Base-by-base conservation (phyloP, 1,140 invertebrate genomes). In the Reticulitermes speratus region DNA sequence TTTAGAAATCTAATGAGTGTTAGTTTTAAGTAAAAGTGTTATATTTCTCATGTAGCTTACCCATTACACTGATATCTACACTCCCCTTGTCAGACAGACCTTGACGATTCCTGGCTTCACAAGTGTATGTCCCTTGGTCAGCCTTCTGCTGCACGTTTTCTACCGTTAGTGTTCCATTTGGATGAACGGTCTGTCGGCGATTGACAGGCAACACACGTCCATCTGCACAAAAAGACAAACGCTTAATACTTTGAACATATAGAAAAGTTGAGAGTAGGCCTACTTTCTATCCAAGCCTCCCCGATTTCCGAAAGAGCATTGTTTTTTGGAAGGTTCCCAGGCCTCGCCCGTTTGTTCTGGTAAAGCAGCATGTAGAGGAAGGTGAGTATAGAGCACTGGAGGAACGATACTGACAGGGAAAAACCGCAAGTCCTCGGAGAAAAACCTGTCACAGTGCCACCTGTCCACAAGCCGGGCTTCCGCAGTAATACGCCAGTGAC, bases 121-220 rank as follows among this genome's bases (percentile, higher is more conserved):
- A 94, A 1, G 89, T 90, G 88, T 94, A 94, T 45, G 88, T 87
- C 7, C 93, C 93, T 45, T 91, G 89, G 88, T 93, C 93, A 82
- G 90, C 89, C 44, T 87, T 86, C 81, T 90, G 89, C 87, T 92
- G 90, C 19, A 93, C 91, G 86, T 91, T 91, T n/a, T 90, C 88
- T 59, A 93, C 91, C 11, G 89, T 90, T 11, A 94, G 88, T 0
- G 91, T 91, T 23, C 93, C 93, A 87, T 93, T 91, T 19, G 89
- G 89, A 85, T 90, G 90, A 3, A 93, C 90, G 21, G 88, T 88
- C 45, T 92, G 90, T n/a, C 91, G 88, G 21, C 91, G 90, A 86
- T 90, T 91, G 21, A 90, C 86, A 9, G 90, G 90, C 19, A 91
- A 87, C 38, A 55, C 82, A 52, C 89, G 88, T 16, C 88, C 88